These are phyloP conservation scores for Amorpha juglandis DNA, from an alignment of 2,888 invertebrate genomes.

Conservation along the genomic window DNA sequence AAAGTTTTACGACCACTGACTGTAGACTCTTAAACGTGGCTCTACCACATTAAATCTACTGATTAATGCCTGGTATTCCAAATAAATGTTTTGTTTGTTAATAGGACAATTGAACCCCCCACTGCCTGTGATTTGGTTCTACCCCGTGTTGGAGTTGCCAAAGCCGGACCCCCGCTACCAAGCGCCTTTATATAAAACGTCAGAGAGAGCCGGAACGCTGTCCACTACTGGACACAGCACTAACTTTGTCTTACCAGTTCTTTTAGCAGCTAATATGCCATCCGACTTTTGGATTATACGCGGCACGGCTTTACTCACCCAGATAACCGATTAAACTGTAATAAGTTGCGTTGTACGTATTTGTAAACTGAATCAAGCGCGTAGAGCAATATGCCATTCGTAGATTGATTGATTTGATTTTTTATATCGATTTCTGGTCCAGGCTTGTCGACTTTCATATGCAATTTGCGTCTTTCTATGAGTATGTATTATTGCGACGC, in stretches of 20 bases:
- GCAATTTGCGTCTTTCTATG: too few species aligned
- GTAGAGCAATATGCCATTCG: not conserved
- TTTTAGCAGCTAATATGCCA: slow-evolving; percentile 86
- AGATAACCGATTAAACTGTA: slow-evolving; percentile 87
- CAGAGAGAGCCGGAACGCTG: slow-evolving; percentile 92
- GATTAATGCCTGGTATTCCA: too few species aligned
- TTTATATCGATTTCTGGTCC: too few species aligned
- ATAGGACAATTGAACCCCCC: slow-evolving; percentile 90
- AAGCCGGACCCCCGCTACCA: slow-evolving; percentile 87
- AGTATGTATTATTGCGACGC: too few species aligned
- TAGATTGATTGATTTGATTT: too few species aligned
- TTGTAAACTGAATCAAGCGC: not conserved
- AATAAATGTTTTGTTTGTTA: slow-evolving; percentile 32
- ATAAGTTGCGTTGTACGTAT: not conserved
- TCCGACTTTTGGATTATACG: slow-evolving; percentile 94
- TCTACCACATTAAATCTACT: too few species aligned
- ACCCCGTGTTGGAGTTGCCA: slow-evolving; percentile 86
- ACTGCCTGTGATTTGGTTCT: slow-evolving; percentile 87
- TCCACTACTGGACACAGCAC: slow-evolving; percentile 97
- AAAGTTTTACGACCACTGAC: too few species aligned
- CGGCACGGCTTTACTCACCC: slow-evolving; percentile 94
- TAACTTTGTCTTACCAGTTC: slow-evolving; percentile 93
- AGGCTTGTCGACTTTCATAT: too few species aligned
- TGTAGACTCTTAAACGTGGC: too few species aligned
- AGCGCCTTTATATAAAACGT: slow-evolving; percentile 94